These are phyloP conservation scores for Hassar affinis DNA, from an alignment of 2,113 vertebrate species.

Conservation along the genomic window DNA sequence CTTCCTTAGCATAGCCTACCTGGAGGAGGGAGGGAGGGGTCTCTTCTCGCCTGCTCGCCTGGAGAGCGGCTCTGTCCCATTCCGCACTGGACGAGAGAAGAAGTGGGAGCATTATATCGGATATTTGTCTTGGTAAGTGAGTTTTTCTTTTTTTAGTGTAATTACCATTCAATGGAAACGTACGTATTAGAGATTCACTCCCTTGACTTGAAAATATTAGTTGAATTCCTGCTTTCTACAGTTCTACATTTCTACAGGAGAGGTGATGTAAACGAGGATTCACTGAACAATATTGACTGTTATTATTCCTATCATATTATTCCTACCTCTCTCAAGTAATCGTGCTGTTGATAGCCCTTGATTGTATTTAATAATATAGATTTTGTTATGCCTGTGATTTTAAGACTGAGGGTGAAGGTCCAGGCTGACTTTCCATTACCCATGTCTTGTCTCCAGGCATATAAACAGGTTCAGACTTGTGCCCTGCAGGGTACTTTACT, in stretches of 20 bases:
- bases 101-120: background rate
- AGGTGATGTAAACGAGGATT: background rate
- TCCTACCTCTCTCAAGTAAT: background rate
- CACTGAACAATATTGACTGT: background rate
- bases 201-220: background rate
- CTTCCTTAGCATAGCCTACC: conserved; percentile 10
- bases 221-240: too few relatives aligned
- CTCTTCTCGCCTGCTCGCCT: conserved; percentile 32
- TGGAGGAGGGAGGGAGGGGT: conserved; percentile 11
- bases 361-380: background rate
- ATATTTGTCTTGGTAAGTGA: conserved; percentile 33
- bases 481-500: background rate
- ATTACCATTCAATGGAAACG: background rate
- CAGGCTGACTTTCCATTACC: background rate
- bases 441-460: conserved; percentile 5
- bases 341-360: background rate
- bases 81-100: conserved; percentile 1
- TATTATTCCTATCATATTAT: background rate
- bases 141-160: background rate
- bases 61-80: conserved; percentile 27
- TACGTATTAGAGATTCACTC: background rate
- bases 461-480: background rate
- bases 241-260: background rate
- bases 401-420: background rate
- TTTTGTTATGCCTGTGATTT: background rate